Evolutionary conservation across 2,888 invertebrate genomes (phyloP).

Genomic region (Selenia dentaria): DNA sequence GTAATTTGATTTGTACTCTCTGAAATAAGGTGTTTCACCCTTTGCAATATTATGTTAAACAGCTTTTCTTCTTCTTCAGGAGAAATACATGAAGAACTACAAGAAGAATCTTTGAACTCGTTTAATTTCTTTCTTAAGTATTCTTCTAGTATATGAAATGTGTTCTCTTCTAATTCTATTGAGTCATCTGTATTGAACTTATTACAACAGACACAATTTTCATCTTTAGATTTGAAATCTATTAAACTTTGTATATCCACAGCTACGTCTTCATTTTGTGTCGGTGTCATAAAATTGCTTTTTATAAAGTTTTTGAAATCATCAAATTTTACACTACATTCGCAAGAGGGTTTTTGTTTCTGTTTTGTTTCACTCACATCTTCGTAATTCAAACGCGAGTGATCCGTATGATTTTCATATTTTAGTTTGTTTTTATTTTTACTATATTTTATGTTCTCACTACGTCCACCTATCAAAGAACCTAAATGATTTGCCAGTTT

Average conservation of each 20-base stretch:
- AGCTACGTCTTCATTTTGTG: constrained; percentile 35
- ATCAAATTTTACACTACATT: constrained; percentile 37
- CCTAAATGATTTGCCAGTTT: too few species aligned
- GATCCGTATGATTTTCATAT: not conserved
- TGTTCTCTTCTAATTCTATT: constrained; percentile 66
- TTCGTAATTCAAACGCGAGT: not conserved
- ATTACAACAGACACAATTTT: constrained; percentile 60
- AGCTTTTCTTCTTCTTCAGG: constrained; percentile 58
- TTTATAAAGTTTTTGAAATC: constrained; percentile 38
- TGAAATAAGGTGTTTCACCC: constrained; percentile 63
- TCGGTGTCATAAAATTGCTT: constrained; percentile 29
- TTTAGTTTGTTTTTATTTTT: too few species aligned
- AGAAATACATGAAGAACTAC: constrained; percentile 50
- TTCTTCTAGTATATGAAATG: constrained; percentile 66
- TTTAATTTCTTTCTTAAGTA: constrained; percentile 62
- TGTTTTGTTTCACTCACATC: not conserved
- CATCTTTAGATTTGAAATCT: constrained; percentile 19
- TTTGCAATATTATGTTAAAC: constrained; percentile 53
- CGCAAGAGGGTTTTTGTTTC: constrained; percentile 22
- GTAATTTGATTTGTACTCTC: constrained; percentile 51
- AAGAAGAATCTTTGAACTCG: constrained; percentile 51
- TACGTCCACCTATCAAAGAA: too few species aligned
- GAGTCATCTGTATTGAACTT: constrained; percentile 40
- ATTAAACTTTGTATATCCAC: constrained; percentile 41
- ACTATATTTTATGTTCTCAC: too few species aligned